Evolutionary conservation across 2,797 vertebrate species (phyloP).

Genomic region (Catamblyrhynchus diadema): DNA sequence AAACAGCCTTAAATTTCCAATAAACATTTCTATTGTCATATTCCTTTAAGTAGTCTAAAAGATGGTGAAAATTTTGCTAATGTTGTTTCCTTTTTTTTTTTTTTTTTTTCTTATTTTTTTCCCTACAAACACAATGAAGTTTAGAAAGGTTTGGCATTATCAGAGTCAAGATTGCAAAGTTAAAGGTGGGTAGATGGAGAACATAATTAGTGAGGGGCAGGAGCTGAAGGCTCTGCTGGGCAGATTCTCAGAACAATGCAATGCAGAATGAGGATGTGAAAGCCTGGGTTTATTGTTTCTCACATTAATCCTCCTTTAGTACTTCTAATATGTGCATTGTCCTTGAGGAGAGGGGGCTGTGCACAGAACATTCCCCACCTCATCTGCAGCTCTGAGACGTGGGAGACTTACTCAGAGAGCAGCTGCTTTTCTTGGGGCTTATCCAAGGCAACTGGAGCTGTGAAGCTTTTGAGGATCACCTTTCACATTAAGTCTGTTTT

Average conservation of each 20-base stretch:
- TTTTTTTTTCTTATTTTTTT: neutral
- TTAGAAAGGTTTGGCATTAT: neutral
- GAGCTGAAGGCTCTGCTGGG: neutral
- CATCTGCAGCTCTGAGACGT: neutral
- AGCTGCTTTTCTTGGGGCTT: neutral
- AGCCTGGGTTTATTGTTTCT: neutral
- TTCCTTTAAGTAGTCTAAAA: neutral
- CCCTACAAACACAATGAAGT: neutral
- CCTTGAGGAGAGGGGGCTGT: neutral
- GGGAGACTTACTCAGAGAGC: neutral
- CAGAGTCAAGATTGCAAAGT: neutral
- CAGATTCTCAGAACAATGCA: neutral
- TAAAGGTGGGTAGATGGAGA: neutral
- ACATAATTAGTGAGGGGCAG: neutral
- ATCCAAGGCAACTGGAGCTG: neutral
- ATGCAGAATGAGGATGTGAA: neutral
- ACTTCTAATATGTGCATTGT: accelerated
- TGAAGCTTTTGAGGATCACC: slow-evolving; percentile 31
- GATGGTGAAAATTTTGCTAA: neutral
- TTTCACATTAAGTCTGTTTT: slow-evolving; percentile 41
- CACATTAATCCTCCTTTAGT: neutral
- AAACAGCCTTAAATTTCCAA: neutral
- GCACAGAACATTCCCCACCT: neutral
- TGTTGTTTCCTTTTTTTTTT: accelerated
- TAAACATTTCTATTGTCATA: neutral